Percentiles rank a stretch among this genome's conserved stretches.
Evolutionary conservation across 2,888 invertebrate species (phyloP).

Genomic region (Brachynemurus nebulosus): DNA sequence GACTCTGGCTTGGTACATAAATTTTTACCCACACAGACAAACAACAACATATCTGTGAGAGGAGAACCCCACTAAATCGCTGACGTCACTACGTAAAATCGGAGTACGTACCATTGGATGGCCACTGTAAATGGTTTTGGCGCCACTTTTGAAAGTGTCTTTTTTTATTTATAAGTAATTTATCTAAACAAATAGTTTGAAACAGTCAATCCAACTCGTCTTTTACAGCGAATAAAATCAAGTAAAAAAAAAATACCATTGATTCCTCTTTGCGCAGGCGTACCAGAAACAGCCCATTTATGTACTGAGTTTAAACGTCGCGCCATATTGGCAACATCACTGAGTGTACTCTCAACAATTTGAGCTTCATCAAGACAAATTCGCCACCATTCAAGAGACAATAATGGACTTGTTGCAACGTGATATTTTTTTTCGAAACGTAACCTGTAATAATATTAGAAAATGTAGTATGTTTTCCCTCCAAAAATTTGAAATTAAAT

Average conservation of each 20-base stretch:
- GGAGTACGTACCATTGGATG: too few species aligned
- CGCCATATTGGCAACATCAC: slow-evolving; percentile 48
- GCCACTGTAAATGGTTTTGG: too few species aligned
- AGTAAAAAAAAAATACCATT: slow-evolving; percentile 34
- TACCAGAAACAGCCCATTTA: slow-evolving; percentile 66
- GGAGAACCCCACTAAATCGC: too few species aligned
- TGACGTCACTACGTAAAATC: too few species aligned
- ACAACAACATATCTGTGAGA: too few species aligned
- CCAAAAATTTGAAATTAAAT: slow-evolving; percentile 11
- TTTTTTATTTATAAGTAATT: too few species aligned
- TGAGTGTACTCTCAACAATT: slow-evolving; percentile 50
- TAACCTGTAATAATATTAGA: neutral
- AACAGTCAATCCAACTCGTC: too few species aligned
- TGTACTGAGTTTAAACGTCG: slow-evolving; percentile 40
- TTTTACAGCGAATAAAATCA: too few species aligned
- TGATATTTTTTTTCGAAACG: slow-evolving; percentile 30
- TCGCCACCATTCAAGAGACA: slow-evolving; percentile 60
- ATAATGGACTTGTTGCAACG: slow-evolving; percentile 49
- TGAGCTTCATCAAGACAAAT: slow-evolving; percentile 69
- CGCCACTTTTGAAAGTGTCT: too few species aligned
- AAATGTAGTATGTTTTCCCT: slow-evolving; percentile 5
- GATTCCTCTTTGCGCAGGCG: slow-evolving; percentile 46
- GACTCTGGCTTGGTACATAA: too few species aligned
- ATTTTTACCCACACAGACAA: too few species aligned
- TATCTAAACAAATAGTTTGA: too few species aligned